Evolutionary conservation across 2,797 vertebrate genomes (phyloP), one percentile per base, ranked within the genome.

Genomic region (Lemur catta): DNA sequence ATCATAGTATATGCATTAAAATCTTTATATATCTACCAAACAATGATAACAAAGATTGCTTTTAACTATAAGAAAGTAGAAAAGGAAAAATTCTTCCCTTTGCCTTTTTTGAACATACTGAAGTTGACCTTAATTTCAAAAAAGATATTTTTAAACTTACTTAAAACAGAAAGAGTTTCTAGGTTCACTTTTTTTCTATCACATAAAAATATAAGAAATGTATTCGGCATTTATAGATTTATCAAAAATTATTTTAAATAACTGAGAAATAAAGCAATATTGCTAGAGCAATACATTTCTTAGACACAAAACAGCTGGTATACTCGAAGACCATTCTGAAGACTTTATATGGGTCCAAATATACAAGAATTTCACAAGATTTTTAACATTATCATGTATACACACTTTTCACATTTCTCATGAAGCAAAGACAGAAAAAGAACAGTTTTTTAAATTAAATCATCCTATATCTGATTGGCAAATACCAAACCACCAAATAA

Each of bases 171-270:
- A 90, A 81, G 10, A 50, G 15, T 87, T 82, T 93, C 20, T 86
- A 85, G 35, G 52, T 67, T 72, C 72, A 72, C 41, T 93, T 80
- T 93, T 94, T 92, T 90, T 63, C 88, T 78, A 74, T 17, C 57
- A 92, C 89, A 84, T 89, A 50, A 97, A 97, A 96, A 71, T 7
- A 67, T 43, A 81, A 76, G 30, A 84, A 89, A 93, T 89, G 65
- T 59, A 87, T 26, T 57, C 78, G 30, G 46, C 20, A 96, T 65
- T 91, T 95, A 85, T 33, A 96, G 93, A 95, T 63, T 22, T 35
- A 84, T 87, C 17, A 95, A 38, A 94, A 81, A 81, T 8, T 52
- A n/a, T 50, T 97, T 97, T 96, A 63, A 95, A 92, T 2, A 81
- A 85, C 35, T 82, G 84, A 52, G 84, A 89, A 55, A 80, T 33